Evolutionary conservation across 2,113 vertebrate species (phyloP).

Genomic region (Nothoprocta perdicaria): DNA sequence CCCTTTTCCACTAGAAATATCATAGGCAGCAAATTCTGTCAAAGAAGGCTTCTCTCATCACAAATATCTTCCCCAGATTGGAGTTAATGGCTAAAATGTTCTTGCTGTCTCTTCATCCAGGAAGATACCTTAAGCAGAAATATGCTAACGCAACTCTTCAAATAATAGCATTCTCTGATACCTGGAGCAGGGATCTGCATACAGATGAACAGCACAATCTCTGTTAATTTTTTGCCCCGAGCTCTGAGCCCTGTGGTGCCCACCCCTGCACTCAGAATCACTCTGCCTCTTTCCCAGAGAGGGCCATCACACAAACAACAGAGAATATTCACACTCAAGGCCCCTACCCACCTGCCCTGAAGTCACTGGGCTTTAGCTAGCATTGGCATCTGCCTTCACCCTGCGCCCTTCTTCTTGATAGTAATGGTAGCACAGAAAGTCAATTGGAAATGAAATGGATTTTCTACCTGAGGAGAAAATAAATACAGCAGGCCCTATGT

Average conservation of each 20-base stretch:
- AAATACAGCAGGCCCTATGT: not conserved
- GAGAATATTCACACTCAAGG: not conserved
- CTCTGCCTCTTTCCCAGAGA: not conserved
- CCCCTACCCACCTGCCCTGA: not conserved
- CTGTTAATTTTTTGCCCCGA: not conserved
- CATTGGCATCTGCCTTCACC: not conserved
- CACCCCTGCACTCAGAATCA: not conserved
- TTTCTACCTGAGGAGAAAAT: not conserved
- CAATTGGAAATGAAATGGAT: not conserved
- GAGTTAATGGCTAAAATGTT: not conserved
- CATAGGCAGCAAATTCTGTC: not conserved
- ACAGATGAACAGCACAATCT: not conserved
- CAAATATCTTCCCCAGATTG: not conserved
- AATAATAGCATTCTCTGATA: not conserved
- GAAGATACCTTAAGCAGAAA: not conserved
- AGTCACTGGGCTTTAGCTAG: not conserved
- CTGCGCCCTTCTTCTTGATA: not conserved
- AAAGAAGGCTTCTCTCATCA: not conserved
- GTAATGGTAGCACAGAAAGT: not conserved
- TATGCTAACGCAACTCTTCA: not conserved
- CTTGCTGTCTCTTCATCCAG: not conserved
- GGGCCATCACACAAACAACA: not conserved
- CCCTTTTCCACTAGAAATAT: not conserved
- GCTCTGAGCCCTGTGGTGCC: not conserved
- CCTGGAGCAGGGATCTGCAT: not conserved